Base-by-base conservation (phyloP, 2,888 invertebrate genomes). In the Pandemis corylana region DNA sequence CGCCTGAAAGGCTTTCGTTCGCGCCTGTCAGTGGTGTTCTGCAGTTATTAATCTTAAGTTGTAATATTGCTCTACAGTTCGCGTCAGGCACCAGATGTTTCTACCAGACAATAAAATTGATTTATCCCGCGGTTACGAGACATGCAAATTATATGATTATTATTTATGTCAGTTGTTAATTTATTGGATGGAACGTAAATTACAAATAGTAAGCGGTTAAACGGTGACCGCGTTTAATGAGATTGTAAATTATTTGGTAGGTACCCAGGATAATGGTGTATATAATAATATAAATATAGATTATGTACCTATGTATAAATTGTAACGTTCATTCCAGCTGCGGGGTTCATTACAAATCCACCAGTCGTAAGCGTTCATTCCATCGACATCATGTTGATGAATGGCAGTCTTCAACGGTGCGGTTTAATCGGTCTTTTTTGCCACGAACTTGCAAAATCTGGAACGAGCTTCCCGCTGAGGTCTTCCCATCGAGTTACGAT, bases 11-110 rank as follows among this genome's bases (percentile, higher is more conserved):
- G 56, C 56, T 46, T 46, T 15, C 44, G 53, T 64, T 66, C n/a
- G 9, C 46, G 46, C 20, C 41, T 53, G 73, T 68, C 73, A 59
- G 7, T 20, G 53, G 63, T n/a, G 63, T 46, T 56, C 44, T 56
- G n/a, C 9, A 15, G 72, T 73, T 73, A 74, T 74, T 74, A 69
- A 74, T 74, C 69, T 74, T 61, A 74, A 51, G 65, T 74, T 70
- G 69, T 65, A 65, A 70, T 74, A 74, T 69, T 66, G 69, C 68
- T 49, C 20, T 69, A 49, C 51, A 65, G 65, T 66, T 61, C 63
- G 42, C 66, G 15, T 42, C 49, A 69, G 36, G 69, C 73, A 12
- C 61, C 74, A 74, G 61, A 65, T 74, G 74, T 61, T 73, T 49
- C 69, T 9, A n/a, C 51, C 41, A 74, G 65, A 69, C 74, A 74